phyloP scores from a whole-genome alignment of 2,888 invertebrate species.

The Keiferia lycopersicella region DNA sequence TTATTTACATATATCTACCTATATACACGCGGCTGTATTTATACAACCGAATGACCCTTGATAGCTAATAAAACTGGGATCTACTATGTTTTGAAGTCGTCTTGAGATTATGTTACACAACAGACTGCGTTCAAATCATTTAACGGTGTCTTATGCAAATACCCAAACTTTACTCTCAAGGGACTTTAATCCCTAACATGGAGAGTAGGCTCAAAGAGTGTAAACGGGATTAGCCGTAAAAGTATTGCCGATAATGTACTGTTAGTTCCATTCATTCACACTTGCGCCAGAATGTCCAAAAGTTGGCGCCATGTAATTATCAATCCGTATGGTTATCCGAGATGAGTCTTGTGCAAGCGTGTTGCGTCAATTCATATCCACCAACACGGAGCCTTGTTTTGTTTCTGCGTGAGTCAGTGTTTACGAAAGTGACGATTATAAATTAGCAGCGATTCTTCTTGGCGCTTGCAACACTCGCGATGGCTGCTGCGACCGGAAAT shows the following conservation, averaged over 20 bases:
- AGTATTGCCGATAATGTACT: slow-evolving; percentile 5
- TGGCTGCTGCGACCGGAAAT: slow-evolving; percentile 61
- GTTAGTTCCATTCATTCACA: slow-evolving; percentile 35
- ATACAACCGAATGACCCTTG: slow-evolving; percentile 17
- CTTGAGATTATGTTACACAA: not conserved
- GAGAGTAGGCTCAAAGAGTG: not conserved
- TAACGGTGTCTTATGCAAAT: slow-evolving; percentile 14
- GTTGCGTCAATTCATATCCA: slow-evolving; percentile 52
- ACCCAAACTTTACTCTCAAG: slow-evolving; percentile 1
- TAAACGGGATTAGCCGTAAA: slow-evolving; percentile 3
- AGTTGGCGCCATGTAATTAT: slow-evolving; percentile 55
- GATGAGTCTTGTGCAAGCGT: slow-evolving; percentile 55
- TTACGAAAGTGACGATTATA: slow-evolving; percentile 74
- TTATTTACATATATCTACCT: slow-evolving; percentile 25
- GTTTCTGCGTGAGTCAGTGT: slow-evolving; percentile 64
- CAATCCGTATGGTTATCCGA: slow-evolving; percentile 50
- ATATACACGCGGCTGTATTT: slow-evolving; percentile 20
- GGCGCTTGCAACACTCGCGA: slow-evolving; percentile 50
- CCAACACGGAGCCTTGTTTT: slow-evolving; percentile 58
- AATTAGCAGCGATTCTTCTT: slow-evolving; percentile 73
- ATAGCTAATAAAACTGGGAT: slow-evolving; percentile 19
- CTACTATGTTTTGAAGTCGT: not conserved
- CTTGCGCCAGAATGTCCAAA: slow-evolving; percentile 42
- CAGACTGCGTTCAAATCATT: slow-evolving; percentile 1
- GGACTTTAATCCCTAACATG: slow-evolving; percentile 1